Evolutionary conservation across 2,113 vertebrate species (phyloP), one percentile per base, ranked within the genome.

Genomic region (Rhinoptilus africanus): DNA sequence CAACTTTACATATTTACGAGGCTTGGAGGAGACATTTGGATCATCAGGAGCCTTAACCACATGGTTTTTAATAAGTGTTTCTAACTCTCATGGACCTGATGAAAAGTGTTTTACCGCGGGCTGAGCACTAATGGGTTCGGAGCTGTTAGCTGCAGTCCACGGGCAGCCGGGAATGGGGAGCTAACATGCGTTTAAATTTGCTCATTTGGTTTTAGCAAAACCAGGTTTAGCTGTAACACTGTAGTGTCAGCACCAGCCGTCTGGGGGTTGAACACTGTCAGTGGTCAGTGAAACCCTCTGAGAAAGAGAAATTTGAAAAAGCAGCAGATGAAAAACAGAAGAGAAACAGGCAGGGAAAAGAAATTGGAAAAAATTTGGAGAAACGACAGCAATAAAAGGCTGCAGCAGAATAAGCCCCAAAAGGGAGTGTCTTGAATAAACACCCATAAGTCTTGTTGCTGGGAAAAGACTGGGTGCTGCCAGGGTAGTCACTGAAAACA

Each of bases 71-170:
- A 92, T 83, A 69, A 34, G 54, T 12, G 1, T 83, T 94, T 93
- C 82, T 87, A 85, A 15, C 75, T 83, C 67, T 95, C 45, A n/a
- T 7, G 12, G 68, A 80, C 69, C 50, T n/a, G 88, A 88, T 86
- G 59, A 94, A 69, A 86, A 94, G 78, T 54, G 72, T 90, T 95
- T 95, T 88, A 92, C 78, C 93, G 78, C 75, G 88, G 88, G 75
- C 82, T 96, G 90, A 90, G 57, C 67, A 80, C 59, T 95, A 93
- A 92, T 73, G 75, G 92, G 88, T 94, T 73, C 83, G 75, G 39
- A 94, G 75, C 72, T 74, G 67, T 41, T 63, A 93, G 59, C 27
- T 84, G 64, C 51, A 92, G 79, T 72, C 92, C 84, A 64, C 60
- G 78, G 83, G 85, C 83, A 96, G 68, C 75, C 79, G 80, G 64